Evolutionary conservation across 2,797 vertebrate species (phyloP).

Genomic region (Antennarius maculatus): DNA sequence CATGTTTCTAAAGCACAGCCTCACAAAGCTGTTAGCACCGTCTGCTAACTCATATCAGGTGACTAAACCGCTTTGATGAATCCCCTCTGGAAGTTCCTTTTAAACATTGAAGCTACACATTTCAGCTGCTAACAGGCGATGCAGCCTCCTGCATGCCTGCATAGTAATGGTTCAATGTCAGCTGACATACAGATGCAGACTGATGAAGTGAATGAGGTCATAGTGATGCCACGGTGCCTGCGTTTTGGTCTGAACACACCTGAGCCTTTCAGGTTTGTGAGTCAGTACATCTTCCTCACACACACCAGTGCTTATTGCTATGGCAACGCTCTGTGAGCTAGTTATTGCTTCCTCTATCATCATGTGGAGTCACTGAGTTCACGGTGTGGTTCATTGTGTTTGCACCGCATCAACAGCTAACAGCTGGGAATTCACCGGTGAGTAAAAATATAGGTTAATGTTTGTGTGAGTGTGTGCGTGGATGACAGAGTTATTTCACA

Average conservation of each 20-base stretch:
- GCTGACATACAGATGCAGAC: neutral
- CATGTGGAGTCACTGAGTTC: slow-evolving; percentile 22
- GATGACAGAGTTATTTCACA: neutral
- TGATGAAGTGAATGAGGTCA: neutral
- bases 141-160: no score
- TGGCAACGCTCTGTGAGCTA: slow-evolving; percentile 45
- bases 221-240: neutral
- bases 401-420: slow-evolving; percentile 12
- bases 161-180: no score
- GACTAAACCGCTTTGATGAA: no score
- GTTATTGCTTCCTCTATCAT: slow-evolving; percentile 33
- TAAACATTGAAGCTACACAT: no score
- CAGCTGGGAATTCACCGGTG: slow-evolving; percentile 26
- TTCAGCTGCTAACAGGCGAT: no score
- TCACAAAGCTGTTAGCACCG: no score
- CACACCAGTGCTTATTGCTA: slow-evolving; percentile 44
- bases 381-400: slow-evolving; percentile 17
- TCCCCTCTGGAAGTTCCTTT: no score
- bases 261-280: slow-evolving; percentile 28
- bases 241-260: neutral
- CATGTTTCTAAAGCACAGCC: no score
- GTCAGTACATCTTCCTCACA: slow-evolving; percentile 17
- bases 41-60: no score
- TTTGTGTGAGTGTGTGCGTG: neutral
- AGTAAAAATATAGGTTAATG: neutral